Percentiles rank a stretch among this genome's conserved stretches.
Evolutionary conservation across 2,113 vertebrate genomes (phyloP).

Genomic region (Microcebus lehilahytsara): DNA sequence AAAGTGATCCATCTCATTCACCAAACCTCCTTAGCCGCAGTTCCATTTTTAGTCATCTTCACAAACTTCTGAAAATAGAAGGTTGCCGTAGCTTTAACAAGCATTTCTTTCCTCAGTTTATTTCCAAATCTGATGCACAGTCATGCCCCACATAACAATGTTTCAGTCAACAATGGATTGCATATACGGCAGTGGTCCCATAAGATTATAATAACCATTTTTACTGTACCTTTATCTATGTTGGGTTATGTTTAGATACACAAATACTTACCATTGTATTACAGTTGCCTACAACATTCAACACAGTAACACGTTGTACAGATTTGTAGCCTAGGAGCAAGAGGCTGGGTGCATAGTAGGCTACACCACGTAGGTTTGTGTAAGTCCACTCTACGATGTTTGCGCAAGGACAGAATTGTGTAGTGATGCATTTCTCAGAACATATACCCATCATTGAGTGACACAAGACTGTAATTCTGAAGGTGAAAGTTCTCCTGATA

Average conservation of each 20-base stretch:
- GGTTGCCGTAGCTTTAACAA: neutral
- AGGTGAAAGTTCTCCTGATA: neutral
- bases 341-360: too few species aligned
- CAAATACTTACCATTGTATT: neutral
- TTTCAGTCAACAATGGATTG: neutral
- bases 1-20: neutral
- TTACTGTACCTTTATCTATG: neutral
- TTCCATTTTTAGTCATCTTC: neutral
- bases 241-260: neutral
- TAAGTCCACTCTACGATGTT: too few species aligned
- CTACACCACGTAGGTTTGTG: too few species aligned
- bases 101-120: neutral
- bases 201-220: neutral
- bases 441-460: too few species aligned
- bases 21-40: neutral
- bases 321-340: too few species aligned
- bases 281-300: neutral
- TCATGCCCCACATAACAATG: neutral
- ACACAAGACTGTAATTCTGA: neutral
- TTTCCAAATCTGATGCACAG: neutral
- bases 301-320: too few species aligned
- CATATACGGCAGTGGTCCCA: neutral
- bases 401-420: too few species aligned
- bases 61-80: neutral
- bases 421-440: too few species aligned